Conservation (phyloP, 2,888 invertebrate genomes). For the Andrena fulva region DNA sequence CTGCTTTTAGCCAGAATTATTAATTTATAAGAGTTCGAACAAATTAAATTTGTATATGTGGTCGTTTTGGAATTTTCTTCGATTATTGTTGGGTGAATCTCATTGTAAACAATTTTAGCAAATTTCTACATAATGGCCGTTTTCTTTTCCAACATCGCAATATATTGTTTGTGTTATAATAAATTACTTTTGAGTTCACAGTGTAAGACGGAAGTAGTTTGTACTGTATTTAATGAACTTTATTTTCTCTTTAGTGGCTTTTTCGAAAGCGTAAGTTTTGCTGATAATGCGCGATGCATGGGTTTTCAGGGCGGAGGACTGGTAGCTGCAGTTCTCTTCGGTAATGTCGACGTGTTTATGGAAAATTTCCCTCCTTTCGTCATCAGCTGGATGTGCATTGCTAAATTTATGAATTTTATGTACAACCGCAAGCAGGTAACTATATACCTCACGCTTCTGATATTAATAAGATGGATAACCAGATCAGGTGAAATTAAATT, state of each 20-base stretch:
- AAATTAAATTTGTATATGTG: too few relatives aligned
- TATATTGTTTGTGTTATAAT: too few relatives aligned
- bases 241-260: background rate
- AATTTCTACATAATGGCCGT: too few relatives aligned
- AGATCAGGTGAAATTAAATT: background rate
- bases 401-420: conserved; percentile 58
- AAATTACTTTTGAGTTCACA: too few relatives aligned
- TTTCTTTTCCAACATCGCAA: too few relatives aligned
- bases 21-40: too few relatives aligned
- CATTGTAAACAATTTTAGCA: too few relatives aligned
- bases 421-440: conserved; percentile 56
- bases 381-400: conserved; percentile 64
- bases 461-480: background rate
- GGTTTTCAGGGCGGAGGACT: conserved; percentile 57
- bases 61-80: too few relatives aligned
- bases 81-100: too few relatives aligned
- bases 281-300: background rate
- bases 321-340: conserved; percentile 26
- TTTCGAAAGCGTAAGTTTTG: background rate
- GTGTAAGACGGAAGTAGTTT: too few relatives aligned
- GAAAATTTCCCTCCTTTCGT: conserved; percentile 55
- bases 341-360: conserved; percentile 52
- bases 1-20: too few relatives aligned
- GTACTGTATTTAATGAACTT: background rate
- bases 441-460: background rate